phyloP scores from a whole-genome alignment of 2,797 vertebrate genomes.

The Linurgus olivaceus region DNA sequence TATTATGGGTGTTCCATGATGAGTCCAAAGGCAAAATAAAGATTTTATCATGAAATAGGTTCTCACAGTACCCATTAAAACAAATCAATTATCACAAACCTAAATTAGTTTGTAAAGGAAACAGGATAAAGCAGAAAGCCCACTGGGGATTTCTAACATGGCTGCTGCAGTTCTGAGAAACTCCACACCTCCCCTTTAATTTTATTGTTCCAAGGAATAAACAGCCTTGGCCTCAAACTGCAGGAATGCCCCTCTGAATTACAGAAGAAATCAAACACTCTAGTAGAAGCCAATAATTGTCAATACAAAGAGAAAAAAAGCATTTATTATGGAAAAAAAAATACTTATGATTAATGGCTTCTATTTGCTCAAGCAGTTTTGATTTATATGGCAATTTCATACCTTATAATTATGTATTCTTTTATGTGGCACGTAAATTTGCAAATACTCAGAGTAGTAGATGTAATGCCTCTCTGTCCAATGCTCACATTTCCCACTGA shows the following conservation, averaged over 20 bases:
- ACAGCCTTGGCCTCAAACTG: not conserved
- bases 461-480: not conserved
- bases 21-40: not conserved
- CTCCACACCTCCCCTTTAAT: not conserved
- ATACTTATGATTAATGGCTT: slow-evolving; percentile 9
- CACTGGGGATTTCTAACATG: not conserved
- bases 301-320: not conserved
- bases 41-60: not conserved
- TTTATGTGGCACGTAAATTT: not conserved
- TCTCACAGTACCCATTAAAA: not conserved
- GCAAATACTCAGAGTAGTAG: not conserved
- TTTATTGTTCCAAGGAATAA: not conserved
- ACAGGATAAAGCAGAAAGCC: not conserved
- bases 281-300: not conserved
- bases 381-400: slow-evolving; percentile 16
- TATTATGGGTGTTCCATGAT: not conserved
- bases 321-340: not conserved
- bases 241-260: not conserved
- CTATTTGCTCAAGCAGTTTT: not conserved
- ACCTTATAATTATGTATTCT: not conserved
- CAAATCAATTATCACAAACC: not conserved
- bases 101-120: not conserved
- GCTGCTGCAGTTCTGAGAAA: not conserved
- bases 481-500: not conserved
- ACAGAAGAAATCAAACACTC: not conserved